Base-by-base conservation (phyloP, 2,888 invertebrate genomes). In the Polymixis flavicincta region DNA sequence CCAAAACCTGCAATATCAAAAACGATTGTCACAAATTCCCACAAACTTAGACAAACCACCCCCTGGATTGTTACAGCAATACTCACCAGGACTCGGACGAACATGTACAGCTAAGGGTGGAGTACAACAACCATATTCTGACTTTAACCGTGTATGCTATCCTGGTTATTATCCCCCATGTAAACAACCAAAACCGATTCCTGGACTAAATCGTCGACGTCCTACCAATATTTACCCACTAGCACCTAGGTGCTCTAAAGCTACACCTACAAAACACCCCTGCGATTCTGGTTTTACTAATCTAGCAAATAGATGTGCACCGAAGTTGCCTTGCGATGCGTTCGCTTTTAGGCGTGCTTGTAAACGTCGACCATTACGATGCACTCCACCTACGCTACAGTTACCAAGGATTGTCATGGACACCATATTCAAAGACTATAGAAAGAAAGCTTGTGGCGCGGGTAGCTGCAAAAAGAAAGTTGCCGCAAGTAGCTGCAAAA, bases 61-160 rank as follows among this genome's bases (percentile, higher is more conserved):
- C 70, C 50, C 70, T 82, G 72, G 52, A 71, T 83, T 77, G 74
- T 80, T 83, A 71, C 83, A 80, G 83, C 80, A 7, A 50, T 4
- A 42, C 54, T 19, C 71, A 42, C 9, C 71, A 45, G 48, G 32
- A 37, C 28, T 61, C 60, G n/a, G 37, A 50, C 61, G 42, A 65
- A 65, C 69, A 68, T 11, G n/a, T 42, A 45, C 37, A 59, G 37
- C 82, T 60, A 22, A 48, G n/a, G 50, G 54, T 63, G 75, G 63
- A 71, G 61, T 61, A 65, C 67, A 32, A 78, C 73, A 64, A 54
- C 61, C 57, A 32, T 70, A 68, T 71, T 76, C 82, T 57, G 67
- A 83, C 67, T 76, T 76, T 73, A 71, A 82, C 60, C 63, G 55
- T 61, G 72, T 80, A 48, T 57, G 70, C n/a, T 76, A 71, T 71